These are phyloP conservation scores for Spilosoma lubricipeda DNA, from an alignment of 2,888 invertebrate genomes.

Conservation along the genomic window DNA sequence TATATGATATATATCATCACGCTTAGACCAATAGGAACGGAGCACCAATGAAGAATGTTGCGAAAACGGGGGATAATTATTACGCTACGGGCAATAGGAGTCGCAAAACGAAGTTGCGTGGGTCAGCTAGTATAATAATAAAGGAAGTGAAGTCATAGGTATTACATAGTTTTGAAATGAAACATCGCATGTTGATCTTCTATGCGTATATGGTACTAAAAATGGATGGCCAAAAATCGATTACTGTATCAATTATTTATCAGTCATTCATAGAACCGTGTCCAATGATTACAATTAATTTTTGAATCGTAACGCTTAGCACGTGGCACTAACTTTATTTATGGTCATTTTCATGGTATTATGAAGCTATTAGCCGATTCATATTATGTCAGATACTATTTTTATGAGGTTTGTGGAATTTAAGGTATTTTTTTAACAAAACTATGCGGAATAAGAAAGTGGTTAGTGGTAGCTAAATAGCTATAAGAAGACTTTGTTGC, in stretches of 20 bases:
- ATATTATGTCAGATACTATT: not conserved
- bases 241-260: constrained; percentile 20
- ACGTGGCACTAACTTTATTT: constrained; percentile 31
- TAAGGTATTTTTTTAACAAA: not conserved
- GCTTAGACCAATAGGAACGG: too few relatives aligned
- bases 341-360: constrained; percentile 14
- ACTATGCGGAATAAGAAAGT: too few relatives aligned
- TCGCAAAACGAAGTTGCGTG: too few relatives aligned
- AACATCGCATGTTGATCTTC: constrained; percentile 9
- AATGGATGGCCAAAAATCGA: constrained; percentile 19
- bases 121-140: too few relatives aligned
- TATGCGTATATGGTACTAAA: constrained; percentile 12
- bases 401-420: not conserved
- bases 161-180: not conserved
- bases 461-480: too few relatives aligned
- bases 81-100: too few relatives aligned
- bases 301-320: constrained; percentile 41
- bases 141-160: not conserved
- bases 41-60: too few relatives aligned
- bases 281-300: constrained; percentile 42
- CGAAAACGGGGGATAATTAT: too few relatives aligned
- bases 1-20: too few relatives aligned
- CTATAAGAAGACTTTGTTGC: too few relatives aligned
- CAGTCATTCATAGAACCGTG: constrained; percentile 30
- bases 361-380: not conserved